Conservation (phyloP, 2,113 vertebrate genomes). For the Phaetusa simplex region DNA sequence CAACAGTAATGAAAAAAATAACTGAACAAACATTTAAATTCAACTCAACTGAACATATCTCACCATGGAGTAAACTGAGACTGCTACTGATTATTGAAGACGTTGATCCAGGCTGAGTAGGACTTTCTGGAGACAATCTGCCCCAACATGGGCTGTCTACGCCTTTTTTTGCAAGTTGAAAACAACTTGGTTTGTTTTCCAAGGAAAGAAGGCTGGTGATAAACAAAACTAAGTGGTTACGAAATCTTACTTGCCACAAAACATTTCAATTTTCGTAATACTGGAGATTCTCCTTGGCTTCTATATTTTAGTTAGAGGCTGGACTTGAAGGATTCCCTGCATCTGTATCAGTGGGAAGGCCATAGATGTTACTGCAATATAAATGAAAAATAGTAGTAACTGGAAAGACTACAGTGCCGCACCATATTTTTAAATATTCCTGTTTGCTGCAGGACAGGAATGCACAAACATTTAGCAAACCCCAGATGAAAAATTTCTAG, state of each 20-base stretch:
- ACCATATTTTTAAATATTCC: neutral
- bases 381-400: neutral
- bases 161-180: neutral
- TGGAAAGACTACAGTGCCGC: neutral
- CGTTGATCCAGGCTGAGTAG: fast-evolving
- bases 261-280: neutral
- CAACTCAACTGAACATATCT: neutral
- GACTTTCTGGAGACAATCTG: neutral
- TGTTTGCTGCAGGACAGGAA: neutral
- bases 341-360: neutral
- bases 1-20: neutral
- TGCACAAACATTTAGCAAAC: neutral
- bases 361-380: neutral
- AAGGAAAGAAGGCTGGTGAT: neutral
- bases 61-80: neutral
- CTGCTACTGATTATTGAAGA: neutral
- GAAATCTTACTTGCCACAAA: neutral
- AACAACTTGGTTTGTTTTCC: neutral
- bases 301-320: neutral
- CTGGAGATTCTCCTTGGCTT: neutral
- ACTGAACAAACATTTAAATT: neutral
- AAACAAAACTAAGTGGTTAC: neutral
- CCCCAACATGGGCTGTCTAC: neutral
- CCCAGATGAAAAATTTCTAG: neutral
- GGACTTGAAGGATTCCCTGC: neutral